Conservation (phyloP, 2,113 vertebrate genomes). For the Apeltes quadracus region DNA sequence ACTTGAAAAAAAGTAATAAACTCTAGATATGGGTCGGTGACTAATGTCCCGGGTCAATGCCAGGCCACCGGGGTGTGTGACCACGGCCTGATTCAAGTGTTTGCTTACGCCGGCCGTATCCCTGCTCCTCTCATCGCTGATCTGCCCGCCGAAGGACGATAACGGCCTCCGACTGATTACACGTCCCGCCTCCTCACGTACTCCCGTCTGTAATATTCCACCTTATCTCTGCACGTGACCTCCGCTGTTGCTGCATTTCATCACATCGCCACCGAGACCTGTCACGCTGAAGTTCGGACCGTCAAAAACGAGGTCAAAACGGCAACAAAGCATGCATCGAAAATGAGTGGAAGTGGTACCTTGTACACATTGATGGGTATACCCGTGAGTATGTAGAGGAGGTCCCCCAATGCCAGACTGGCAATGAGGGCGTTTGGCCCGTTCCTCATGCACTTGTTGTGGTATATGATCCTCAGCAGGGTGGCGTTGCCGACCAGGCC, state of each 20-base stretch:
- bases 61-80: slow-evolving; percentile 53
- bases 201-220: slow-evolving; percentile 40
- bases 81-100: slow-evolving; percentile 56
- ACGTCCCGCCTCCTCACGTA: not conserved
- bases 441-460: slow-evolving; percentile 99
- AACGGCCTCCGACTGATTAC: slow-evolving; percentile 64
- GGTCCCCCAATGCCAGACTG: slow-evolving; percentile 95
- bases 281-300: slow-evolving; percentile 14
- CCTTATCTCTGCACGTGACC: slow-evolving; percentile 33
- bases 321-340: slow-evolving; percentile 5
- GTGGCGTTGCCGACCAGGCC: slow-evolving; percentile 96
- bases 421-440: slow-evolving; percentile 97
- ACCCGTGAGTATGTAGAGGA: slow-evolving; percentile 93
- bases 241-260: slow-evolving; percentile 40
- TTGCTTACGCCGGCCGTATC: slow-evolving; percentile 67
- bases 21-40: slow-evolving; percentile 59
- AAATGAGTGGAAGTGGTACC: slow-evolving; percentile 80
- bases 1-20: slow-evolving; percentile 11
- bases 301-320: slow-evolving; percentile 18
- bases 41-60: slow-evolving; percentile 53
- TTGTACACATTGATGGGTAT: slow-evolving; percentile 95
- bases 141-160: slow-evolving; percentile 55
- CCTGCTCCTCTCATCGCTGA: slow-evolving; percentile 70
- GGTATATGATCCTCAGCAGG: slow-evolving; percentile 97
- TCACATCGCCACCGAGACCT: slow-evolving; percentile 19